Base-by-base conservation (phyloP, 2,888 invertebrate genomes). In the Andrena praecox region DNA sequence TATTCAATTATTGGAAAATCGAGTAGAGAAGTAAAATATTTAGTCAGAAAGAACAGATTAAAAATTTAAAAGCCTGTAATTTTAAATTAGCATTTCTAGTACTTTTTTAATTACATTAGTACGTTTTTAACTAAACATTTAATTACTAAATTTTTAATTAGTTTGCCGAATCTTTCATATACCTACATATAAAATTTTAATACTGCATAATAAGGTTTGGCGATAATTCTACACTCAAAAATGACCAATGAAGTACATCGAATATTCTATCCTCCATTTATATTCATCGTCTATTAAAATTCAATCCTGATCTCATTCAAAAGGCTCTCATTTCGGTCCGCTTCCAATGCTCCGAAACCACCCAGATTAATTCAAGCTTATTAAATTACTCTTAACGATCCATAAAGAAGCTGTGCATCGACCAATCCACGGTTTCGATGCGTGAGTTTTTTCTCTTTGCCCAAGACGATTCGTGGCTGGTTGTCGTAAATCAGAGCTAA, bases 401-500 rank as follows among this genome's bases (percentile, higher is more conserved):
- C 66, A 56, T 59, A 50, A 59, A 35, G 63, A 64, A 60, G 33
- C 10, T 27, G 20, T 50, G 48, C 24, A 20, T 33, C 59, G 54
- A n/a, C 56, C 16, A 59, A 66, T 74, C 42, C 8, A 33, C 5
- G 20, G 62, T 59, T 66, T 67, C 64, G 7, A 8, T 20, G 16
- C 20, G n/a, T 8, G 16, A 35, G 24, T 20, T 48, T 54, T 24
- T 48, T 68, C 67, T 56, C 62, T 29, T 69, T 72, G 59, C 66
- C 64, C 48, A n/a, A 56, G 66, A 59, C n/a, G 60, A 60, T 62
- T 29, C 66, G 67, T 56, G 50, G 78, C 67, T 62, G 74, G 60
- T 50, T 31, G 74, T 70, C 80, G 73, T 81, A 80, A 80, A 81
- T 81, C 35, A 74, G 70, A 74, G 62, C 80, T 80, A 60, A 33